Evolutionary conservation across 2,113 vertebrate species (phyloP).

Genomic region (Otocyon megalotis): DNA sequence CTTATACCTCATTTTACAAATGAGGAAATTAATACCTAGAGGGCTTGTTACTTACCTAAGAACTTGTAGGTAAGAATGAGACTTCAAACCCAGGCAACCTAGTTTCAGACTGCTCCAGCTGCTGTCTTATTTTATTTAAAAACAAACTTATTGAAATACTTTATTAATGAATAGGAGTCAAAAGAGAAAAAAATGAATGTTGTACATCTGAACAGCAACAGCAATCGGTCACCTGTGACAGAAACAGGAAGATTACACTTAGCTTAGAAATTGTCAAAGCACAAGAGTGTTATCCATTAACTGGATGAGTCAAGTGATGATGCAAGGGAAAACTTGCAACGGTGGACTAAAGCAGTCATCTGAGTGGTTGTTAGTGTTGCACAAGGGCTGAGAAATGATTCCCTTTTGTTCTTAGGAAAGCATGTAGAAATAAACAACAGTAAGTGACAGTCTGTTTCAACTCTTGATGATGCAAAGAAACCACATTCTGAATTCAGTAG

Average conservation of each 20-base stretch:
- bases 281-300: constrained; percentile 55
- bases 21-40: not conserved
- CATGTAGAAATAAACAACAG: constrained; percentile 69
- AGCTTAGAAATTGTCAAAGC: not conserved
- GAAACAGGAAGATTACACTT: constrained; percentile 31
- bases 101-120: not conserved
- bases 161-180: not conserved
- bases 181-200: not conserved
- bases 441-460: constrained; percentile 38
- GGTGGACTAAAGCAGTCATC: not conserved
- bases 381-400: not conserved
- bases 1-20: constrained; percentile 17
- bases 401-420: constrained; percentile 54
- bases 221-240: not conserved
- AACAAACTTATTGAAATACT: not conserved
- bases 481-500: constrained; percentile 26
- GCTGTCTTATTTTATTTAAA: not conserved
- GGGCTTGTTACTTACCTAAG: not conserved
- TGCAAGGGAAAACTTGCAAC: not conserved
- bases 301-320: constrained; percentile 52
- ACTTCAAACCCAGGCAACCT: not conserved
- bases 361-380: not conserved
- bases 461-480: constrained; percentile 44
- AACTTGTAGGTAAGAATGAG: not conserved
- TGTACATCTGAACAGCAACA: not conserved